phyloP scores from a whole-genome alignment of 2,113 vertebrate species.

The Nycticorax nycticorax region DNA sequence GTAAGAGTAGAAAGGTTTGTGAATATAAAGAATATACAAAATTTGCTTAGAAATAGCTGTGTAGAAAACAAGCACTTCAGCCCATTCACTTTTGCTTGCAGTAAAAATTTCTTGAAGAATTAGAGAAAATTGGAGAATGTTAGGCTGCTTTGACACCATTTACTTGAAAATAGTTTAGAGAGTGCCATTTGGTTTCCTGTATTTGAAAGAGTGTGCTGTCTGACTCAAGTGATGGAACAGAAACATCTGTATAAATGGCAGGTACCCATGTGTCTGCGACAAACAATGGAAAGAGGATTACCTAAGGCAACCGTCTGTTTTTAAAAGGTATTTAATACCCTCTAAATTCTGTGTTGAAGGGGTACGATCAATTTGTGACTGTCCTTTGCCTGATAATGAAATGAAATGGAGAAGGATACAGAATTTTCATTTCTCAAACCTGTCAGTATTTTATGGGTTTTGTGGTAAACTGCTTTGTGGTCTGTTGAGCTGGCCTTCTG shows the following conservation, averaged over 20 bases:
- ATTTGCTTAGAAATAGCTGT: background rate
- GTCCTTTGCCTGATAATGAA: slow-evolving; percentile 29
- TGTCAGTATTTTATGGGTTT: slow-evolving; percentile 15
- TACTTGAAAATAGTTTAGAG: background rate
- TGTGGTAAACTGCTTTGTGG: slow-evolving; percentile 9
- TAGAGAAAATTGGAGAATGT: background rate
- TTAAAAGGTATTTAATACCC: slow-evolving; percentile 17
- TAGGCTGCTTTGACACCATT: background rate
- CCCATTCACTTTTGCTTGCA: background rate
- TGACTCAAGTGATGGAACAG: background rate
- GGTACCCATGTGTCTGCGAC: background rate
- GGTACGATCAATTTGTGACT: slow-evolving; percentile 72
- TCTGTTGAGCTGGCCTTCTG: background rate
- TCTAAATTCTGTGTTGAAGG: background rate
- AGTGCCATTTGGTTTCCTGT: background rate
- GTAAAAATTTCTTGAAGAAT: background rate
- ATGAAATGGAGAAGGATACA: slow-evolving; percentile 16
- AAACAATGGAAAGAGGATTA: background rate
- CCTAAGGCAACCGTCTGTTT: slow-evolving; percentile 11
- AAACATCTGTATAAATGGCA: background rate
- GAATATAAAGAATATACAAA: background rate
- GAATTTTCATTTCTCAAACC: slow-evolving; percentile 39
- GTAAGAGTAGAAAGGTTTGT: background rate
- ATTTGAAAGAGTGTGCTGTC: background rate
- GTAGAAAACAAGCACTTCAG: background rate